A percentile compares a stretch with the other conserved stretches of the same genome.
phyloP scores from a whole-genome alignment of 2,888 invertebrate genomes.

The Drosophila fulvimacula region DNA sequence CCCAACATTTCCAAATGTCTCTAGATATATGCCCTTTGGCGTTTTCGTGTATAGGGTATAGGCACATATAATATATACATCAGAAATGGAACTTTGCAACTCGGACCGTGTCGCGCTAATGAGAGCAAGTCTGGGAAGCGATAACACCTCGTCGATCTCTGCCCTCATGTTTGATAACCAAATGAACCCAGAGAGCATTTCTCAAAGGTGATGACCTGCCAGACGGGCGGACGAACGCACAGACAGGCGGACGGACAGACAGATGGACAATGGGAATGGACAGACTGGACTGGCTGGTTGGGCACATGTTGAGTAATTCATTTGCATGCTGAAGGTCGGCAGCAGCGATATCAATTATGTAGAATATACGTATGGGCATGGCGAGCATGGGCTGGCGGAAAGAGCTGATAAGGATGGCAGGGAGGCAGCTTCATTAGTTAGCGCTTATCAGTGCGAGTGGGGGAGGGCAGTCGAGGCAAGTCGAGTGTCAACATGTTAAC shows the following conservation, averaged over 20 bases:
- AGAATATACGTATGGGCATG: slow-evolving; percentile 24
- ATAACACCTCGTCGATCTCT: slow-evolving; percentile 62
- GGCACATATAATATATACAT: background rate
- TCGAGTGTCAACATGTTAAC: slow-evolving; percentile 78
- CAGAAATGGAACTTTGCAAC: slow-evolving; percentile 43
- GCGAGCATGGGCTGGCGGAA: slow-evolving; percentile 18
- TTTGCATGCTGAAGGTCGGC: slow-evolving; percentile 71
- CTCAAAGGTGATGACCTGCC: slow-evolving; percentile 50
- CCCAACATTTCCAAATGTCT: background rate
- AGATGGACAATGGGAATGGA: background rate
- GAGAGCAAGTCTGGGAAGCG: slow-evolving; percentile 55
- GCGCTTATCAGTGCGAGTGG: slow-evolving; percentile 33
- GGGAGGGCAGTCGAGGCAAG: slow-evolving; percentile 26
- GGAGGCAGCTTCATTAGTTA: slow-evolving; percentile 46
- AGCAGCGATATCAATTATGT: slow-evolving; percentile 58
- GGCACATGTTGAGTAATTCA: slow-evolving; percentile 69
- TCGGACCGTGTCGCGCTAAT: slow-evolving; percentile 49
- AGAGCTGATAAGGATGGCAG: slow-evolving; percentile 40
- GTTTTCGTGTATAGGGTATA: slow-evolving; percentile 8
- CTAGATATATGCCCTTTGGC: background rate
- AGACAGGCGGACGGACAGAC: background rate
- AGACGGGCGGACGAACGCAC: background rate
- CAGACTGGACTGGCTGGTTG: slow-evolving; percentile 28
- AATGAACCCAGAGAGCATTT: slow-evolving; percentile 37
- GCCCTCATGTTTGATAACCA: slow-evolving; percentile 59